These are phyloP conservation scores for Eupithecia dodoneata DNA, from an alignment of 2,888 invertebrate genomes.

Conservation along the genomic window DNA sequence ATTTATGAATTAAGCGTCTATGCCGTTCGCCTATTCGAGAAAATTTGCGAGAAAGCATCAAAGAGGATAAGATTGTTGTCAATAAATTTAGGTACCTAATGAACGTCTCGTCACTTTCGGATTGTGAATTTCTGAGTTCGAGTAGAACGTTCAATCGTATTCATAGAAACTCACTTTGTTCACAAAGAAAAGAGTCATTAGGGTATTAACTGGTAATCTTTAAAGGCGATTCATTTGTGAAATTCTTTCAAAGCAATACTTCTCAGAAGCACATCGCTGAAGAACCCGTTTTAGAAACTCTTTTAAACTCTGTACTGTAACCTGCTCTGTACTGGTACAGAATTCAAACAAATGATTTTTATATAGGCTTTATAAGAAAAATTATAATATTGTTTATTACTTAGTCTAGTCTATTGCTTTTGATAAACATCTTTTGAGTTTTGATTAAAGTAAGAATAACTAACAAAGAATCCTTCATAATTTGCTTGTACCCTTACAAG, in stretches of 20 bases:
- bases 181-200: background rate
- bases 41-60: conserved; percentile 28
- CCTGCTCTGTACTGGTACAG: too few species aligned
- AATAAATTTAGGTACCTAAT: conserved; percentile 4
- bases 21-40: conserved; percentile 20
- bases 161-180: background rate
- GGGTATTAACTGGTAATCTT: conserved; percentile 14
- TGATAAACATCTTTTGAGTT: background rate
- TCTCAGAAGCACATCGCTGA: conserved; percentile 31
- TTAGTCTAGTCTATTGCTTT: background rate
- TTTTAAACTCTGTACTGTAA: background rate
- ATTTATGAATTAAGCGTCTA: conserved; percentile 24
- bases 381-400: background rate
- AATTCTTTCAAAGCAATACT: conserved; percentile 35
- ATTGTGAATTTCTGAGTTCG: background rate
- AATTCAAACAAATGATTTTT: background rate
- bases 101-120: conserved; percentile 7
- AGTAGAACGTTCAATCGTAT: background rate
- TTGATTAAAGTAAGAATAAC: background rate
- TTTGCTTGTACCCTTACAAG: background rate
- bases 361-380: background rate
- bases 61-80: conserved; percentile 24
- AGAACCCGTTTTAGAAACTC: conserved; percentile 29
- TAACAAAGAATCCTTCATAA: background rate
- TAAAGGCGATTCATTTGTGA: conserved; percentile 34